These are phyloP conservation scores for Hemiprocne comata DNA, from an alignment of 2,113 vertebrate species.

Conservation along the genomic window DNA sequence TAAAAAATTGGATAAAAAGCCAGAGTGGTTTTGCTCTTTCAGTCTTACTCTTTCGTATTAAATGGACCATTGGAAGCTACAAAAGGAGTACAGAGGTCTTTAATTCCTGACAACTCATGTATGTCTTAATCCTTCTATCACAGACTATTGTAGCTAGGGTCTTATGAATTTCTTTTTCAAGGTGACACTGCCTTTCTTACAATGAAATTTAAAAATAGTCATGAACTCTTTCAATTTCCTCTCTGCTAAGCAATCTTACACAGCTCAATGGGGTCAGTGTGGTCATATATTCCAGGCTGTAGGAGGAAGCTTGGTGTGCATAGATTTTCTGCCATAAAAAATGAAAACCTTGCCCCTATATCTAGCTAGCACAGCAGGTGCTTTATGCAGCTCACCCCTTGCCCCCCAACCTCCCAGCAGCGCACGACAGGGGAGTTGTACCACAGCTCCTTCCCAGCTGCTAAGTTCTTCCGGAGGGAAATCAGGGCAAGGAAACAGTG, in stretches of 20 bases:
- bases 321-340: background rate
- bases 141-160: background rate
- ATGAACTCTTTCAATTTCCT: conserved; percentile 9
- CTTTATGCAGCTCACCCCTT: background rate
- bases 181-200: conserved; percentile 9
- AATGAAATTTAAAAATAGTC: conserved; percentile 22
- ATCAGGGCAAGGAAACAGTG: background rate
- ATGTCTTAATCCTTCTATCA: background rate
- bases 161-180: background rate
- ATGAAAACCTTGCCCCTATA: background rate
- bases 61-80: background rate
- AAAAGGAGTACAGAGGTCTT: background rate
- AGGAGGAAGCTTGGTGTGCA: background rate
- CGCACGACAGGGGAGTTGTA: background rate
- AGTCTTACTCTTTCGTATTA: background rate
- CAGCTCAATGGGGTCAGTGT: background rate
- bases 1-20: background rate
- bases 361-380: background rate
- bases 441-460: background rate
- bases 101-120: background rate
- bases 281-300: background rate
- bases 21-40: background rate
- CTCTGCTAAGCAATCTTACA: background rate
- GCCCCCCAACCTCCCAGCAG: accelerated
- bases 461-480: background rate